Base-by-base conservation (phyloP, 1,140 invertebrate species). In the Hetaerina americana region DNA sequence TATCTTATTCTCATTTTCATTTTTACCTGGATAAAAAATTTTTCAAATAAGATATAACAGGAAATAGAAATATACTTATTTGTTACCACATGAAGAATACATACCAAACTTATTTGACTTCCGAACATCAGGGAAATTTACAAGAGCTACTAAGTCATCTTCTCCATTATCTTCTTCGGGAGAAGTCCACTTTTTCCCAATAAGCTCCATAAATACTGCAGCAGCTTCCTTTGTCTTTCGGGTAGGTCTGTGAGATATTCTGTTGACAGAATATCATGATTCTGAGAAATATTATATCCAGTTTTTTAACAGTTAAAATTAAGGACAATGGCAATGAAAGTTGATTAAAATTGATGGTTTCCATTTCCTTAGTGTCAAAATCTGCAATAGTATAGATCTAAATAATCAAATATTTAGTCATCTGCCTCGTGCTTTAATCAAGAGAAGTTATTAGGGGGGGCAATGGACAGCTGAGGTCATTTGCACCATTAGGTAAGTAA, bases 161-260 rank as follows among this genome's bases (percentile, higher is more conserved):
- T 84, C 84, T 6, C 84, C 79, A 73, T 86, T 86, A 69, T 82
- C 76, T 75, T 84, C 82, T 67, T 79, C 79, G 0, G 84, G 82
- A 75, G 81, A 83, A 0, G 85, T 82, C 25, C 90, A 80, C 77
- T 89, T 89, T 75, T 88, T 86, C 8, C 87, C 88, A 26, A 92
- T 81, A 74, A 91, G 86, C 77, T 90, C 89, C 87, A 91, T 89
- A 73, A 89, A 91, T 26, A 90, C 85, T 24, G 89, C 84, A 18
- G 89, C 89, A 68, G 88, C 88, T 80, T 90, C 89, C 78, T 91
- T 92, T 5, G 89, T 90, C 78, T 89, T 91, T 49, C 90, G 82
- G 0, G 85, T 84, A 0, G 89, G 89, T 57, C 89, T 79, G 22
- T 66, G 79, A 77, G 0, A 76, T 75, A 57, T n/a, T 26, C 49